These are phyloP conservation scores for Drosophila merina DNA, from an alignment of 2,888 invertebrate genomes.

Conservation along the genomic window DNA sequence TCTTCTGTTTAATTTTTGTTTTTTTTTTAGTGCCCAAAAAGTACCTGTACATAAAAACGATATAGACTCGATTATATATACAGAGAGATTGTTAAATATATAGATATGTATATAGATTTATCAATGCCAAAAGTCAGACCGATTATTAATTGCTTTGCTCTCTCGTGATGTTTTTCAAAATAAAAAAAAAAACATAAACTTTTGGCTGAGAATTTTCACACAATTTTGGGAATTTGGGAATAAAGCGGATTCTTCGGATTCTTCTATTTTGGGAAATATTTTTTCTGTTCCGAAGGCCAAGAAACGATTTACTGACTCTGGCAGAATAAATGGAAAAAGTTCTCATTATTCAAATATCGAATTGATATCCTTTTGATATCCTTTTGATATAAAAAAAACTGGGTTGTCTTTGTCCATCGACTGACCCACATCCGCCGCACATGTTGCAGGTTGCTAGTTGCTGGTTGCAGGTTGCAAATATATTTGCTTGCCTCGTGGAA, in stretches of 20 bases:
- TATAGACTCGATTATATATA: neutral
- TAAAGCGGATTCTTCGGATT: neutral
- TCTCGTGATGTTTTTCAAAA: neutral
- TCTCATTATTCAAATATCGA: no score
- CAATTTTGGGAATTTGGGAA: neutral
- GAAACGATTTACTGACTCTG: neutral
- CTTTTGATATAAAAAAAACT: neutral
- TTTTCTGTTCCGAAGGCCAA: conserved; percentile 29
- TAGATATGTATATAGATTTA: conserved; percentile 4
- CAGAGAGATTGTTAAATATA: conserved; percentile 1
- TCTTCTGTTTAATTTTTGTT: no score
- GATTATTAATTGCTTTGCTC: conserved; percentile 34
- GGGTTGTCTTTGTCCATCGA: neutral
- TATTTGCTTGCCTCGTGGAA: neutral
- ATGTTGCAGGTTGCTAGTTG: conserved; percentile 18
- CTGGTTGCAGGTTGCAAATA: conserved; percentile 9
- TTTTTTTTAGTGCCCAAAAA: no score
- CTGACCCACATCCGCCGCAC: conserved; percentile 32
- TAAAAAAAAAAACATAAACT: conserved; percentile 5
- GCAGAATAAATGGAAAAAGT: neutral
- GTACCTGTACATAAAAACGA: no score
- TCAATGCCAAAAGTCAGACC: conserved; percentile 32
- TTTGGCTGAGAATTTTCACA: conserved; percentile 31
- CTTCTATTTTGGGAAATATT: conserved; percentile 30
- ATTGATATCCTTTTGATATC: conserved; percentile 25